phyloP scores from a whole-genome alignment of 1,140 invertebrate genomes.

The Helicoverpa armigera region DNA sequence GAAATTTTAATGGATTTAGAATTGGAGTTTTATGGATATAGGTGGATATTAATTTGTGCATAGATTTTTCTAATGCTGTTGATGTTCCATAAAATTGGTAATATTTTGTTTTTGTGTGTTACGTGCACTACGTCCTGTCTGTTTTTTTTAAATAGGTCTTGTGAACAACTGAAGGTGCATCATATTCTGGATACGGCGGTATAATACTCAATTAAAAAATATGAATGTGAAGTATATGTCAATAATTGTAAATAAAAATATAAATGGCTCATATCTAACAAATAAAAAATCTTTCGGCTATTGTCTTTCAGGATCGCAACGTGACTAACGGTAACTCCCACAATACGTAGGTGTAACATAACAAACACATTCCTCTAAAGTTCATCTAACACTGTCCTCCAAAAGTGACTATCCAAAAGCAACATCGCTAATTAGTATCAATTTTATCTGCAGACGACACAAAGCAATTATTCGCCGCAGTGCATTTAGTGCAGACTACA shows the following conservation, averaged over 20 bases:
- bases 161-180: too few relatives aligned
- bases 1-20: conserved; percentile 8
- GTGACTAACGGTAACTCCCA: background rate
- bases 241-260: too few relatives aligned
- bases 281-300: too few relatives aligned
- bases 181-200: too few relatives aligned
- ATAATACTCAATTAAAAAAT: too few relatives aligned
- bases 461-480: conserved; percentile 46
- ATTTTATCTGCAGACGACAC: conserved; percentile 32
- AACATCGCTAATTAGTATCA: conserved; percentile 30
- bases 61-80: background rate
- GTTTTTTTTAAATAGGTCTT: too few relatives aligned
- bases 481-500: conserved; percentile 42
- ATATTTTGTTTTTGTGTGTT: too few relatives aligned
- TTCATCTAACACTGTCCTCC: background rate
- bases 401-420: conserved; percentile 18
- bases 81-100: too few relatives aligned
- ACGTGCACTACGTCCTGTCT: too few relatives aligned
- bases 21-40: background rate
- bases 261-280: background rate
- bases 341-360: too few relatives aligned
- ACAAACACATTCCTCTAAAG: background rate
- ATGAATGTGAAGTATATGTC: too few relatives aligned
- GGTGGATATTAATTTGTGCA: background rate
- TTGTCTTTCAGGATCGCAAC: too few relatives aligned